Evolutionary conservation across 2,888 invertebrate genomes (phyloP).

Genomic region (Teleiodes luculella): DNA sequence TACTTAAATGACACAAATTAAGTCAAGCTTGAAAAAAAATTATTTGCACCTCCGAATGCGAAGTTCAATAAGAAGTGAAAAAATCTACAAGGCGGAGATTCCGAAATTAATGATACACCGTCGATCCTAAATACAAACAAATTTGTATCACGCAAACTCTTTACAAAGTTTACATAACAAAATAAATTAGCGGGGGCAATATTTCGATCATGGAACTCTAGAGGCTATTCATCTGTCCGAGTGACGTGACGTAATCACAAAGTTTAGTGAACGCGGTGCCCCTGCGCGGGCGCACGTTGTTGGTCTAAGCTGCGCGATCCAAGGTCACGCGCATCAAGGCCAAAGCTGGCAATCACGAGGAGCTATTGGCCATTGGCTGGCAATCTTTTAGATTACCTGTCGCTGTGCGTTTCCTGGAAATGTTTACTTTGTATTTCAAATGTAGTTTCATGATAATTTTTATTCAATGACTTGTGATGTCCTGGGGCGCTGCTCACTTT

Average conservation of each 20-base stretch:
- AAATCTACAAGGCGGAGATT: no score
- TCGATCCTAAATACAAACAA: background rate
- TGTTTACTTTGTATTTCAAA: background rate
- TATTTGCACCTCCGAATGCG: no score
- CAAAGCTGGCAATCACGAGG: slow-evolving; percentile 32
- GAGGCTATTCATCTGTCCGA: slow-evolving; percentile 61
- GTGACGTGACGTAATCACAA: slow-evolving; percentile 68
- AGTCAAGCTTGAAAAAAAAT: no score
- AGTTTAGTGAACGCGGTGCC: slow-evolving; percentile 71
- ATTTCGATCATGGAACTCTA: slow-evolving; percentile 55
- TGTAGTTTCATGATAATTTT: no score
- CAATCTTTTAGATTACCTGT: background rate
- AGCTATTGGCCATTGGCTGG: background rate
- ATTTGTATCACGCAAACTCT: background rate
- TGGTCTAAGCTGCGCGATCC: slow-evolving; percentile 45
- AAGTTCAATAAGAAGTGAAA: no score
- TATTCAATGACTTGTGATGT: no score
- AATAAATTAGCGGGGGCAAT: slow-evolving; percentile 24
- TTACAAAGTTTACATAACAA: slow-evolving; percentile 8
- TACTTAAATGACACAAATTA: no score
- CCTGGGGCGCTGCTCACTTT: no score
- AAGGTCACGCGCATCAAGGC: slow-evolving; percentile 70
- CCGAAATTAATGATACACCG: no score
- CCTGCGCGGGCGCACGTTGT: slow-evolving; percentile 50
- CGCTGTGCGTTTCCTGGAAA: background rate